Evolutionary conservation across 2,113 vertebrate genomes (phyloP), one percentile per base, ranked within the genome.

Genomic region (Dasyprocta punctata): DNA sequence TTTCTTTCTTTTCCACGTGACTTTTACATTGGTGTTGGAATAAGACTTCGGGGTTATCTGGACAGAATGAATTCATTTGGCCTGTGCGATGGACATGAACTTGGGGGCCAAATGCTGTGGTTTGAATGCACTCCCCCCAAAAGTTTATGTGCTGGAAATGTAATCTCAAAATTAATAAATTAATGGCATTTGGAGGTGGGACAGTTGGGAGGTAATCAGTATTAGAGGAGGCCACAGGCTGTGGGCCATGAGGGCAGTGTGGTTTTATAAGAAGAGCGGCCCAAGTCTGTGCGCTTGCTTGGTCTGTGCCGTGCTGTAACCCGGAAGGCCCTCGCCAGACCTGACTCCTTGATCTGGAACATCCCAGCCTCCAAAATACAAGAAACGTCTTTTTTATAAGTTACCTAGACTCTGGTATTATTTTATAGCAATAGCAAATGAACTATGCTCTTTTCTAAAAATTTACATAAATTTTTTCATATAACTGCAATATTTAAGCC

Each of bases 381-480:
- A 60, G 38, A 69, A 69, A 87, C 20, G 47, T 33, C 24, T 65
- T 80, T 47, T 61, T 67, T 47, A 47, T 80, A 80, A 67, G 20
- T 67, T 80, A 67, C 41, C 30, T 47, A 69, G 38, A 67, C 38
- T 47, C 60, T 87, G 38, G 9, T 44, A 69, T 58, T 77, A 85
- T 93, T 47, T 86, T 63, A 49, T 26, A 88, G 49, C 12, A 81
- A 20, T 38, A 69, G 24, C 73, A 88, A 47, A 38, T 58, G 30
- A 24, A 81, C 38, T 19, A 61, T 47, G 60, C 19, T 95, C 38
- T 63, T 13, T 73, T 82, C 67, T 83, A 93, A 80, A 33, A 89
- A 89, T 36, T 95, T 63, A 90, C 47, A 86, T 54, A 63, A 3
- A 52, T n/a, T 67, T 97, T 94, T 95, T 54, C 38, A 71, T 82